phyloP scores from a whole-genome alignment of 2,113 vertebrate species.

The Glaucidium brasilianum region DNA sequence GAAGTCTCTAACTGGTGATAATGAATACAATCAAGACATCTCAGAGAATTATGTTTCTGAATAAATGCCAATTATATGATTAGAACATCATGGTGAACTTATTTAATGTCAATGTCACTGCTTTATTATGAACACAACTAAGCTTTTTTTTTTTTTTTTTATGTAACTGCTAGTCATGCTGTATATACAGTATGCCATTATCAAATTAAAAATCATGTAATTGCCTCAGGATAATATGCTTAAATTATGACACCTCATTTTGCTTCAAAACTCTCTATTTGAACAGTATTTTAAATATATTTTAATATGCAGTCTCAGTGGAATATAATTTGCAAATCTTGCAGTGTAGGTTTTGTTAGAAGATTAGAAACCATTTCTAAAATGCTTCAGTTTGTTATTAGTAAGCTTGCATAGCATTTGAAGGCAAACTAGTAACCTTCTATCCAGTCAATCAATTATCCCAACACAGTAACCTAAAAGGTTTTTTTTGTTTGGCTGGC shows the following conservation, averaged over 20 bases:
- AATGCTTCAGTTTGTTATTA: not conserved
- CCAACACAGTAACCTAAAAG: not conserved
- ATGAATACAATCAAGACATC: not conserved
- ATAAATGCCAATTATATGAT: conserved; percentile 28
- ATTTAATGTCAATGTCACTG: not conserved
- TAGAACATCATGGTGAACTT: not conserved
- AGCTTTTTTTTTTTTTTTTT: not conserved
- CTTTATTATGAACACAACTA: not conserved
- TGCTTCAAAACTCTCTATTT: not conserved
- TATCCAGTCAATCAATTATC: not conserved
- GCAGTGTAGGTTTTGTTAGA: not conserved
- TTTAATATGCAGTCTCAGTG: not conserved
- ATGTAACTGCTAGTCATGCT: not conserved
- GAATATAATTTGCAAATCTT: not conserved
- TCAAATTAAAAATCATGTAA: not conserved
- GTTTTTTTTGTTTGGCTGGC: not conserved
- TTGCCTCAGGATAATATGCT: not conserved
- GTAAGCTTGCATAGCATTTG: not conserved
- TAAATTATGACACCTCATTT: not conserved
- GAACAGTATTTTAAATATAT: not conserved
- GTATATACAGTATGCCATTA: not conserved
- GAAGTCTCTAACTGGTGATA: not conserved
- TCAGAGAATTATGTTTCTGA: conserved; percentile 14
- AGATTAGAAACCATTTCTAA: not conserved
- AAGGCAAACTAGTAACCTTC: not conserved